Evolutionary conservation across 2,888 invertebrate species (phyloP).

Genomic region (Caenorhabditis sp.): DNA sequence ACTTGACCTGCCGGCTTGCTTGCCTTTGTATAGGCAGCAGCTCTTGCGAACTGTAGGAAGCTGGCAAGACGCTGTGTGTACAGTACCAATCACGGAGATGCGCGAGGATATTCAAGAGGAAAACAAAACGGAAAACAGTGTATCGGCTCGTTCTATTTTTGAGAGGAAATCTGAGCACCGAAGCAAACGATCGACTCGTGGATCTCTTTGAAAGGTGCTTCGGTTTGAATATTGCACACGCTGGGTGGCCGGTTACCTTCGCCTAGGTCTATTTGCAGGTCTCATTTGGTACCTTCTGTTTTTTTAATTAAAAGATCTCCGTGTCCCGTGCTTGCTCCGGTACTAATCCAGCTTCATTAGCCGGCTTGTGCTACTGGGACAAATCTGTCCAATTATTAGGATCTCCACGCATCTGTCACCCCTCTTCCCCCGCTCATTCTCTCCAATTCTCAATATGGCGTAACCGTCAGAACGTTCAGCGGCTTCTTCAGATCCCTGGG

Average conservation of each 20-base stretch:
- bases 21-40: conserved; percentile 61
- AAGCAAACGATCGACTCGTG: too few species aligned
- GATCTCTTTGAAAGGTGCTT: conserved; percentile 6
- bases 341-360: conserved; percentile 44
- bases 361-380: conserved; percentile 14
- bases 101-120: conserved; percentile 13
- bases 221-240: conserved; percentile 15
- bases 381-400: conserved; percentile 38
- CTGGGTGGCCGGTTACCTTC: background rate
- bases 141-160: too few species aligned
- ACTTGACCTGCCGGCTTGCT: conserved; percentile 54
- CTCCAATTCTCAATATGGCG: conserved; percentile 60
- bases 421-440: conserved; percentile 17
- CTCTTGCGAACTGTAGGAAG: conserved; percentile 42
- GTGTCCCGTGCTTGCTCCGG: background rate
- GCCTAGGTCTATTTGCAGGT: background rate
- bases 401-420: conserved; percentile 36
- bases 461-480: conserved; percentile 28
- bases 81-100: conserved; percentile 39
- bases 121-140: background rate
- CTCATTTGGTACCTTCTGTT: conserved; percentile 18
- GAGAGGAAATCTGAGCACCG: too few species aligned
- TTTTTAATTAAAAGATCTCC: conserved; percentile 44
- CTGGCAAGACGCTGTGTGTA: conserved; percentile 48
- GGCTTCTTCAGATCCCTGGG: conserved; percentile 27